Percentiles rank a stretch among this genome's conserved stretches.
Conservation (phyloP, 2,113 vertebrate genomes). For the Albula goreensis region DNA sequence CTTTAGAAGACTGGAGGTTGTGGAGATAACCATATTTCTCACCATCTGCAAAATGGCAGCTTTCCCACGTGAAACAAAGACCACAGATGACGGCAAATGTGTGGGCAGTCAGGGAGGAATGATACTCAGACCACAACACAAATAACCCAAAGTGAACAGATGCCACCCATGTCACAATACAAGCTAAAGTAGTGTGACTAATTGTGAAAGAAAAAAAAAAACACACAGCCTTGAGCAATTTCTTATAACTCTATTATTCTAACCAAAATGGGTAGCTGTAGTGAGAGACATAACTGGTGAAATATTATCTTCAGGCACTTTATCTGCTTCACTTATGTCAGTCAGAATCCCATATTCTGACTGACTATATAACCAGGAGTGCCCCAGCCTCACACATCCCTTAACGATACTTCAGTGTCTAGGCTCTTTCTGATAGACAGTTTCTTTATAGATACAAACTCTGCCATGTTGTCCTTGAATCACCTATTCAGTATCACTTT, state of each 20-base stretch:
- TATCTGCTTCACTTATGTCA: not conserved
- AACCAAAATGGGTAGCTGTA: conserved; percentile 64
- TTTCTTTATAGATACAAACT: not conserved
- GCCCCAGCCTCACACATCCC: not conserved
- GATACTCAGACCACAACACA: not conserved
- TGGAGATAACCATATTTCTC: not conserved
- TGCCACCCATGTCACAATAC: not conserved
- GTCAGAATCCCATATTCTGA: not conserved
- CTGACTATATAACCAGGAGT: not conserved
- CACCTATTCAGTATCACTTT: too few relatives aligned
- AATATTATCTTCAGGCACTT: not conserved
- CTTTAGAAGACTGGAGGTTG: not conserved
- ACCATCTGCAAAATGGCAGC: not conserved
- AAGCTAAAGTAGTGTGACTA: not conserved
- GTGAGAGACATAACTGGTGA: conserved; percentile 47
- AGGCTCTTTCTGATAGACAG: not conserved
- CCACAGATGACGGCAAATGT: not conserved
- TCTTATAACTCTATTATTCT: conserved; percentile 74
- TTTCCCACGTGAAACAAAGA: conserved; percentile 6
- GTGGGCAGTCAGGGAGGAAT: conserved; percentile 1
- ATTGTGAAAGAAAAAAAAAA: not conserved
- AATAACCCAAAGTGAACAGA: not conserved
- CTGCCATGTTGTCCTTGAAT: not conserved
- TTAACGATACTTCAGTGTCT: not conserved
- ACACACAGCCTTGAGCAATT: not conserved